Evolutionary conservation across 2,113 vertebrate species (phyloP), one percentile per base, ranked within the genome.

Genomic region (Ivindomyrus marchei): DNA sequence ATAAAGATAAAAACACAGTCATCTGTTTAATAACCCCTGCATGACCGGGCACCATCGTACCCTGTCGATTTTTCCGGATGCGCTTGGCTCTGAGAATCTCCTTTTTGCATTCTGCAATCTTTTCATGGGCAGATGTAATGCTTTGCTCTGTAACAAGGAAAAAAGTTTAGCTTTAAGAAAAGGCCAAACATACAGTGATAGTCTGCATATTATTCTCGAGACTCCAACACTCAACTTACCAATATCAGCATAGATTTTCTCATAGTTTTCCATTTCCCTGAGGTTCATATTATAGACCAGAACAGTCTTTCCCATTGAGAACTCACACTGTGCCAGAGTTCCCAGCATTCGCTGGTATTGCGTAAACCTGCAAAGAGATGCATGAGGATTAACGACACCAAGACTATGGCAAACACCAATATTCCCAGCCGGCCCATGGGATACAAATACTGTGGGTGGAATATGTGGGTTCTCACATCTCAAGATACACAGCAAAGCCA

Each of bases 261-360:
- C 98, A 92, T 99, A 99, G 90, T 99, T 99, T 92, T 99, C 98
- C 98, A 99, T 99, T 95, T 99, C 98, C 91, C 96, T 96, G 56
- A 99, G 96, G 94, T 99, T 99, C 98, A 99, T 99, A 88, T 99
- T 97, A 88, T 99, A 99, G 4, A 99, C 98, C 90, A 99, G 96
- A 88, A 99, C 94, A 0, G 98, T 99, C 95, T 99, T 99, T 53
- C 97, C 98, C 98, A 99, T 98, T 27, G 98, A 99, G 94, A 98
- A 99, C 92, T 99, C 98, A 94, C 98, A 99, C 31, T 99, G 98
- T 7, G 97, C 96, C 94, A 99, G 92, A 45, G 95, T 98, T 39
- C 97, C 97, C 92, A 99, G 91, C 98, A 99, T 99, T 58, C 98
- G 97, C 91, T 99, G 98, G 92, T 99, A 98, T 91, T 99, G 98